phyloP scores from a whole-genome alignment of 2,113 vertebrate genomes.

The Etia nguti region DNA sequence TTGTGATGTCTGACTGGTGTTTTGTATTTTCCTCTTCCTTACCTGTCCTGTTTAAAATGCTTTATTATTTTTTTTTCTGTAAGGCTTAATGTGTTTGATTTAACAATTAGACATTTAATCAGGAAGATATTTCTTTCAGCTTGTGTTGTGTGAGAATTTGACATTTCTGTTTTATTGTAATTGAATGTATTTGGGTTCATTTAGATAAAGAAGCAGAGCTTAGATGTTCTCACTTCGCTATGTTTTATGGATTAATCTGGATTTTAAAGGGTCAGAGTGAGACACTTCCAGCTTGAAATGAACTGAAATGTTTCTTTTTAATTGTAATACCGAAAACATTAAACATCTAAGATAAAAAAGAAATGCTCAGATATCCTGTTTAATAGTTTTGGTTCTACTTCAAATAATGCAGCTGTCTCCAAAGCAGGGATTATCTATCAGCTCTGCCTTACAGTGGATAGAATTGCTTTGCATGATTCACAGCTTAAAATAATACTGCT shows the following conservation, averaged over 20 bases:
- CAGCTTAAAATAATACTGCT: neutral
- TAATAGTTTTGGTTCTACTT: neutral
- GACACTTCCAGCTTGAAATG: neutral
- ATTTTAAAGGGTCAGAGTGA: neutral
- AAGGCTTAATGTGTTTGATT: neutral
- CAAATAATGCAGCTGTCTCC: neutral
- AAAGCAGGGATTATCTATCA: neutral
- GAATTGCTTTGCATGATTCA: neutral
- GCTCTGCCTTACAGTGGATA: neutral
- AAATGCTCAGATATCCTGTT: neutral
- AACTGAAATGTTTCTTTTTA: neutral
- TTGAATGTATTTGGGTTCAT: neutral
- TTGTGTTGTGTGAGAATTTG: neutral
- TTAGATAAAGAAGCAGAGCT: neutral
- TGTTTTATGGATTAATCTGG: neutral
- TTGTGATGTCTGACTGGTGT: neutral
- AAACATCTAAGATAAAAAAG: neutral
- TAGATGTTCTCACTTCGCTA: neutral
- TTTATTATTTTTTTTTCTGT: neutral
- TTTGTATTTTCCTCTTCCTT: neutral
- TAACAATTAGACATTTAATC: neutral
- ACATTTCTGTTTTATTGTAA: neutral
- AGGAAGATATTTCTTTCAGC: neutral
- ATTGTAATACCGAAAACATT: neutral
- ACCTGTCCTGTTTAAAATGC: neutral